Evolutionary conservation across 2,113 vertebrate genomes (phyloP).

Genomic region (Passer domesticus): DNA sequence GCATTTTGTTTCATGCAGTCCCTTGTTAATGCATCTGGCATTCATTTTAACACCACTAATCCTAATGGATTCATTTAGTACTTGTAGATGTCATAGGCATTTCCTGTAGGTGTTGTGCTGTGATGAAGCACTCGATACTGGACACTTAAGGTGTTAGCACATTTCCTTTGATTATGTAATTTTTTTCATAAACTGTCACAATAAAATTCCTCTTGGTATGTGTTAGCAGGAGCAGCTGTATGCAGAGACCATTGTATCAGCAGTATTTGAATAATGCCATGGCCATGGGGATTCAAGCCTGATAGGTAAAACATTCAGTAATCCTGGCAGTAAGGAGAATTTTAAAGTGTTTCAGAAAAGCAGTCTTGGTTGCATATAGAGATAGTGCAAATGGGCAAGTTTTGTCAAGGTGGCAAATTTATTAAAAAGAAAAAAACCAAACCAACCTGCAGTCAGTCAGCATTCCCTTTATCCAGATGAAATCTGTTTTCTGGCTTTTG

Average conservation of each 20-base stretch:
- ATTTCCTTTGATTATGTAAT: constrained; percentile 27
- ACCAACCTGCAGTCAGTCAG: background rate
- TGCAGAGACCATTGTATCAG: background rate
- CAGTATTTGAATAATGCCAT: constrained; percentile 11
- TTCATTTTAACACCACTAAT: constrained; percentile 41
- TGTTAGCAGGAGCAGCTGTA: constrained; percentile 10
- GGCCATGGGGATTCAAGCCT: background rate
- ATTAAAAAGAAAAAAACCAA: background rate
- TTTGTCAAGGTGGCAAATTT: background rate
- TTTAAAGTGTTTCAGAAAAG: background rate
- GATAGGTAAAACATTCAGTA: constrained; percentile 11
- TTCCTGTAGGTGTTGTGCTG: constrained; percentile 7
- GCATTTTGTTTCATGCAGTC: background rate
- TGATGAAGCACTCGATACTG: constrained; percentile 10
- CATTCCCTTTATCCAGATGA: background rate
- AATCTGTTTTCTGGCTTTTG: background rate
- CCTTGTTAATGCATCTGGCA: constrained; percentile 58
- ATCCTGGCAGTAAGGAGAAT: background rate
- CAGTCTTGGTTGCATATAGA: background rate
- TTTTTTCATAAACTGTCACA: constrained; percentile 21
- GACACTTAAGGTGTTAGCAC: background rate
- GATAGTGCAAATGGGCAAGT: background rate
- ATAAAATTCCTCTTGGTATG: background rate
- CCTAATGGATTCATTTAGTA: constrained; percentile 39
- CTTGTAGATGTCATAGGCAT: background rate